Conservation (phyloP, 64 coral and sea anemone species). For the Trachythela sp. region DNA sequence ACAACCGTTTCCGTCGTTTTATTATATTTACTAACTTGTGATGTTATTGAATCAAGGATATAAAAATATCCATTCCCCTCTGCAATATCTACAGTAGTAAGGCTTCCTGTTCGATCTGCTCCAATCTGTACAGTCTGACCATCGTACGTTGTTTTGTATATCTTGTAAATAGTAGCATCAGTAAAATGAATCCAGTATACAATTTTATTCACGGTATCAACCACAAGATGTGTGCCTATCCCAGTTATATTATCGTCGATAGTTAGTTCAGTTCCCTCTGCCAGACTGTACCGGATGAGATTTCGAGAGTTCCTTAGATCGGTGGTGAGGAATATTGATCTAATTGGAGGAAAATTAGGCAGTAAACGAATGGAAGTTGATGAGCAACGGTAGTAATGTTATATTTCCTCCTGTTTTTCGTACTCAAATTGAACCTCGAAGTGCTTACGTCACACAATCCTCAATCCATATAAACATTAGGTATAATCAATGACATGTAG, state of each 20-base stretch:
- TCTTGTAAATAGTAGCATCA: not conserved
- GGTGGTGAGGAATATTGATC: not conserved
- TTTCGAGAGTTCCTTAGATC: not conserved
- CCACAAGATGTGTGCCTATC: not conserved
- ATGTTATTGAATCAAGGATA: not conserved
- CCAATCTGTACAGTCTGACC: not conserved
- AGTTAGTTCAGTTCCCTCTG: not conserved
- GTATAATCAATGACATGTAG: too few species aligned
- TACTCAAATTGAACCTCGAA: too few species aligned
- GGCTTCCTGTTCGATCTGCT: not conserved
- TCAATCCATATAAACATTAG: too few species aligned
- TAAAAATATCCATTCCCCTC: not conserved
- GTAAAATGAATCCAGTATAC: not conserved
- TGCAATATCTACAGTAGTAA: not conserved
- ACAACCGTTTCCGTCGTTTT: not conserved
- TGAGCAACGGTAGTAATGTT: too few species aligned
- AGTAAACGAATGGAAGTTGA: not conserved
- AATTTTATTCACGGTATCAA: constrained; percentile 4
- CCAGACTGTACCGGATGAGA: not conserved
- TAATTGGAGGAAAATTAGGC: not conserved
- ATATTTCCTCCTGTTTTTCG: too few species aligned
- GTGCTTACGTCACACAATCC: too few species aligned
- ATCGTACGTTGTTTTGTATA: not conserved
- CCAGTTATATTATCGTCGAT: not conserved
- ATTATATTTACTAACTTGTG: not conserved